Conservation (phyloP, 2,113 vertebrate genomes). For the Xenopus laevis region DNA sequence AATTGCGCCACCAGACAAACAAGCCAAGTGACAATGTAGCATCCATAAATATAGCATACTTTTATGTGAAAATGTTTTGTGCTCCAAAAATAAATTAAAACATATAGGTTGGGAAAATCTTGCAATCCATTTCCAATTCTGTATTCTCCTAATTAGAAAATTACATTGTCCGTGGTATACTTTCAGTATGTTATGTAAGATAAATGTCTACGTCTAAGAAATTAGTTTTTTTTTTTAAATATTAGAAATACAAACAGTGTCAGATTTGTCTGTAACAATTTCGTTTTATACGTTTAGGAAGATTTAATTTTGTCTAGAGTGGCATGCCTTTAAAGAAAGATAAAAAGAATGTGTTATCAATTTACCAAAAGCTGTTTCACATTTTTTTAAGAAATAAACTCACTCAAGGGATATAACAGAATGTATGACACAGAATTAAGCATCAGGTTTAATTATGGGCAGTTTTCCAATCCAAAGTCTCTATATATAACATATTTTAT, state of each 20-base stretch:
- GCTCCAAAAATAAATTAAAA: no score
- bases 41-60: no score
- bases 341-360: slow-evolving; percentile 30
- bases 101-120: no score
- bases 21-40: no score
- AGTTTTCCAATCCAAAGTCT: no score
- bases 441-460: slow-evolving; percentile 11
- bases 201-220: neutral
- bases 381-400: slow-evolving; percentile 22
- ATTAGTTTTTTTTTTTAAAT: neutral
- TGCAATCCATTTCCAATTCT: no score
- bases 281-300: neutral
- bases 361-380: slow-evolving; percentile 31
- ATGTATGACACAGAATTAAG: slow-evolving; percentile 27
- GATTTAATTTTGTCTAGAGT: neutral
- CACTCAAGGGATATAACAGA: slow-evolving; percentile 13
- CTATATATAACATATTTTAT: no score
- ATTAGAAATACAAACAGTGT: slow-evolving; percentile 4
- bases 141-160: no score
- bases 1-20: no score
- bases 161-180: no score
- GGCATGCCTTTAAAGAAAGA: slow-evolving; percentile 17
- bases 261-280: neutral
- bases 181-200: no score
- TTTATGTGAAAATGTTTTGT: no score